Percentiles rank a stretch among this genome's conserved stretches.
These are phyloP conservation scores for Bufo gargarizans DNA, from an alignment of 2,113 vertebrate species.

Conservation along the genomic window DNA sequence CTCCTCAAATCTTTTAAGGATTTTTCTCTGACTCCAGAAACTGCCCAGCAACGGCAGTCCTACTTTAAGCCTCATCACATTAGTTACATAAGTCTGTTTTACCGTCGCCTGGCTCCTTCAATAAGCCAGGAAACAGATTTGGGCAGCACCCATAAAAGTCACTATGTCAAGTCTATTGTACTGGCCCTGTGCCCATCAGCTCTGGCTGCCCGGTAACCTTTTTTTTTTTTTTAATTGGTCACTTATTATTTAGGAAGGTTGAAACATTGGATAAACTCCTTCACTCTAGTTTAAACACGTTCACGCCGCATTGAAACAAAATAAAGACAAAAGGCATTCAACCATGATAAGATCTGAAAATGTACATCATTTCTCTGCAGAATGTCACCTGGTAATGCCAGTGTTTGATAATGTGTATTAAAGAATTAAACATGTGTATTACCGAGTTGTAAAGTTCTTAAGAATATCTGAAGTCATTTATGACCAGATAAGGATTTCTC, in stretches of 20 bases:
- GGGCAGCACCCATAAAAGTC: constrained; percentile 4
- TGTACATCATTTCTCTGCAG: not conserved
- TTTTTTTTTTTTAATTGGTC: constrained; percentile 37
- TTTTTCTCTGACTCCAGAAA: constrained; percentile 31
- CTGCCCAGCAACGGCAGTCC: constrained; percentile 43
- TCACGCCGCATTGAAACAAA: not conserved
- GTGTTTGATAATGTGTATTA: not conserved
- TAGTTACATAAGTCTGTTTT: constrained; percentile 41
- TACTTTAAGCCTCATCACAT: constrained; percentile 39
- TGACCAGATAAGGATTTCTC: no score
- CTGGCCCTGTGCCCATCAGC: not conserved
- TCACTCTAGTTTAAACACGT: constrained; percentile 33
- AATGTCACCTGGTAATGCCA: not conserved
- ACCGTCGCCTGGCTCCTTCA: not conserved
- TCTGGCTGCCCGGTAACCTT: constrained; percentile 8
- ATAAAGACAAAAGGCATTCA: not conserved
- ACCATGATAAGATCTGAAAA: not conserved
- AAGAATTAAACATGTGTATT: not conserved
- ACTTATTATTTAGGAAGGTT: constrained; percentile 29
- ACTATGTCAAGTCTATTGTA: constrained; percentile 30
- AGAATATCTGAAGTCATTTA: no score
- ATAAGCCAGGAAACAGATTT: constrained; percentile 32
- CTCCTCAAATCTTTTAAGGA: not conserved
- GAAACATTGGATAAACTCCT: constrained; percentile 32
- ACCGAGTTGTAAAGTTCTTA: not conserved